These are phyloP conservation scores for Synanthedon myopaeformis DNA, from an alignment of 2,888 invertebrate genomes.

Conservation along the genomic window DNA sequence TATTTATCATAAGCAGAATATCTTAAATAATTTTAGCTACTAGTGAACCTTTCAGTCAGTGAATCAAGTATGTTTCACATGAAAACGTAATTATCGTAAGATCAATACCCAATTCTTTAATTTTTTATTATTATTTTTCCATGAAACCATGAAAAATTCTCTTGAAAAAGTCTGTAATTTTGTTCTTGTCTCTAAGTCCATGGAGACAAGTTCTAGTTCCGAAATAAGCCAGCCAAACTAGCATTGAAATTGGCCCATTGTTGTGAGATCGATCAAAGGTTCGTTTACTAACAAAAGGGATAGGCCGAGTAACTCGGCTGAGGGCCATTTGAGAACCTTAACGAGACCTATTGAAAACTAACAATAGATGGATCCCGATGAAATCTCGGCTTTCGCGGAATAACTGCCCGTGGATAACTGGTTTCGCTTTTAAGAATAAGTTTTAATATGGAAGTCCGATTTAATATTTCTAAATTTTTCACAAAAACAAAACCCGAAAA, in stretches of 20 bases:
- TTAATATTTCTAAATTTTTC: too few species aligned
- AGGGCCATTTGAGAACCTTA: conserved; percentile 50
- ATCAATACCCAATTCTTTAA: too few species aligned
- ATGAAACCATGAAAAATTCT: conserved; percentile 1
- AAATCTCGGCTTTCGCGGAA: conserved; percentile 36
- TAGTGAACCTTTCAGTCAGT: too few species aligned
- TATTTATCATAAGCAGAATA: too few species aligned
- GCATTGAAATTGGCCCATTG: conserved; percentile 57
- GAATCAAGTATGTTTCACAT: too few species aligned
- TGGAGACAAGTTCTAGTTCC: conserved; percentile 10
- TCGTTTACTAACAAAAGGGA: conserved; percentile 57
- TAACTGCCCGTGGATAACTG: conserved; percentile 23
- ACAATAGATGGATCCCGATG: conserved; percentile 49
- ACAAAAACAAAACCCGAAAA: too few species aligned
- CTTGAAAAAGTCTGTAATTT: conserved; percentile 4
- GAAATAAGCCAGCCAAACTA: conserved; percentile 28
- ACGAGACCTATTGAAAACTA: conserved; percentile 56
- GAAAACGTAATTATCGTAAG: too few species aligned
- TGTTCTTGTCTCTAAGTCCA: conserved; percentile 1
- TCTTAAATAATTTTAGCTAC: too few species aligned
- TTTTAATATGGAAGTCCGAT: not conserved
- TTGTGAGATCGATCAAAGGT: conserved; percentile 52
- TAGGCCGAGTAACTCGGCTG: conserved; percentile 32
- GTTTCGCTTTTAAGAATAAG: not conserved
- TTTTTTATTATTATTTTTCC: too few species aligned